phyloP scores from a whole-genome alignment of 2,888 invertebrate species.

The Embidobia sp. region DNA sequence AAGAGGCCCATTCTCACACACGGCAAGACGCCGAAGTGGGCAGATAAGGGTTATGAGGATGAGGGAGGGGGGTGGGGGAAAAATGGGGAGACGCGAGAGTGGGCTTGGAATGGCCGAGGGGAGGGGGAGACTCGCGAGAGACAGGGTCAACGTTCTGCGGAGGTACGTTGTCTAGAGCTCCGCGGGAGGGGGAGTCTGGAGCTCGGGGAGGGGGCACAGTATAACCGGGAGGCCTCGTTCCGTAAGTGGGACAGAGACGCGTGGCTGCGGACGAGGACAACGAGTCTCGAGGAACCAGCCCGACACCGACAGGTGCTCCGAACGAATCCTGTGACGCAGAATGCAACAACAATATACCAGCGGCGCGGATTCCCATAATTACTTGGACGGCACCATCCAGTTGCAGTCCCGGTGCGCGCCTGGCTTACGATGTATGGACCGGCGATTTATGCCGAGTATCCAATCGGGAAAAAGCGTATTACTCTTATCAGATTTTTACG shows the following conservation, averaged over 20 bases:
- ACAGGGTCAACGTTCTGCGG: slow-evolving; percentile 77
- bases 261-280: slow-evolving; percentile 64
- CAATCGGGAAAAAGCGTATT: no score
- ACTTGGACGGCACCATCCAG: slow-evolving; percentile 60
- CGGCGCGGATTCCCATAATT: slow-evolving; percentile 76
- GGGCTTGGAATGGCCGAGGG: no score
- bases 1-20: slow-evolving; percentile 42
- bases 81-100: slow-evolving; percentile 5
- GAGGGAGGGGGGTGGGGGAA: neutral
- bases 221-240: slow-evolving; percentile 58
- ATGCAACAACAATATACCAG: slow-evolving; percentile 66
- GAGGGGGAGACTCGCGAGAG: slow-evolving; percentile 62
- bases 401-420: no score
- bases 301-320: slow-evolving; percentile 76
- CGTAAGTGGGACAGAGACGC: slow-evolving; percentile 52
- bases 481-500: no score
- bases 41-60: slow-evolving; percentile 1
- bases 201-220: slow-evolving; percentile 39
- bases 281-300: slow-evolving; percentile 72
- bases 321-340: slow-evolving; percentile 64
- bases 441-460: no score
- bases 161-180: slow-evolving; percentile 79
- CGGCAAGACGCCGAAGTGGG: slow-evolving; percentile 8
- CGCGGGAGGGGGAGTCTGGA: slow-evolving; percentile 59
- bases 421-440: no score